Evolutionary conservation across 2,113 vertebrate genomes (phyloP).

Genomic region (Myiagra hebetior): DNA sequence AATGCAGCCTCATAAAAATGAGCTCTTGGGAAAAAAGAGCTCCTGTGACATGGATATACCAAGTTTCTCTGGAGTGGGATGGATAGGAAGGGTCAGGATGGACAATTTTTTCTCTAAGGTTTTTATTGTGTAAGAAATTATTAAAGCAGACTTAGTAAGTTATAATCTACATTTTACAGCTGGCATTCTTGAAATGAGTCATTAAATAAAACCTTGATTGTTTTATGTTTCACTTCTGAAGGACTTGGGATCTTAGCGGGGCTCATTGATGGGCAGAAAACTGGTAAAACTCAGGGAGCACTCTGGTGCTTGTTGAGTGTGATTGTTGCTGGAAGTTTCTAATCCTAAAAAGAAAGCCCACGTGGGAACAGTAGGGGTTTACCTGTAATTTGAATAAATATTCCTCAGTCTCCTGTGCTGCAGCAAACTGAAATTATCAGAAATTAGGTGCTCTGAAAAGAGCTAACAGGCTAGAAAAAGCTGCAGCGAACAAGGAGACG

Average conservation of each 20-base stretch:
- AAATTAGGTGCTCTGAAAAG: not conserved
- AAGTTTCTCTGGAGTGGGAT: not conserved
- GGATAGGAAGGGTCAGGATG: not conserved
- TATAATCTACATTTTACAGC: not conserved
- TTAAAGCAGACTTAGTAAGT: not conserved
- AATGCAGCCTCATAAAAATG: not conserved
- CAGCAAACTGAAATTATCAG: not conserved
- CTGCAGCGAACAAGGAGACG: not conserved
- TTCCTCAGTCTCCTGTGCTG: not conserved
- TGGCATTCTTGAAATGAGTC: not conserved
- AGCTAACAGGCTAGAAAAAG: not conserved
- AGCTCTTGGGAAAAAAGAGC: not conserved
- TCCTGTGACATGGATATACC: too few species aligned
- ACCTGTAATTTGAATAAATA: not conserved
- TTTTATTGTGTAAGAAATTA: not conserved
- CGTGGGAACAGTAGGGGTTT: not conserved
- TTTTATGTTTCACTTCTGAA: not conserved
- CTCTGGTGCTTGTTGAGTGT: not conserved
- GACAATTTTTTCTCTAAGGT: not conserved
- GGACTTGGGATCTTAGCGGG: not conserved
- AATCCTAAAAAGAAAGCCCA: not conserved
- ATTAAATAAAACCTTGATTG: not conserved
- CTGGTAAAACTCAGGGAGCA: not conserved
- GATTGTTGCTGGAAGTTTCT: not conserved
- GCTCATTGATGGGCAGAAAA: not conserved